Evolutionary conservation across 92 coral and sea anemone species (phyloP).

Genomic region (Epizoanthus fatuus): DNA sequence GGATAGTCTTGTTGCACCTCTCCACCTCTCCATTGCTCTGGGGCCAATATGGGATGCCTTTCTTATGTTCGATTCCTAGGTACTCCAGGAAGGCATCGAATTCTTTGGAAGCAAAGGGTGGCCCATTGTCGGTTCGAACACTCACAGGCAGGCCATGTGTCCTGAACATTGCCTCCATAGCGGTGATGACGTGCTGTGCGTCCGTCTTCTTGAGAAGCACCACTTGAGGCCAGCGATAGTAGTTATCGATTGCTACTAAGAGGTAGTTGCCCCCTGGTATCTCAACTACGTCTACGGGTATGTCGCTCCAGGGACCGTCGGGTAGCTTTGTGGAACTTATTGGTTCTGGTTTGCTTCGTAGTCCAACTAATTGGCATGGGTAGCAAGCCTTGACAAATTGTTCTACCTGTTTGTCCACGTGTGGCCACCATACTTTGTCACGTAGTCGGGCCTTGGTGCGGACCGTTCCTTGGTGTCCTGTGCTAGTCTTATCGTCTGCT

Average conservation of each 20-base stretch:
- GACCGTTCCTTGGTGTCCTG: too few species aligned
- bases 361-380: constrained; percentile 70
- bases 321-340: constrained; percentile 68
- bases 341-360: constrained; percentile 71
- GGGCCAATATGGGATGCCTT: constrained; percentile 73
- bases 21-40: too few species aligned
- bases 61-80: constrained; percentile 67
- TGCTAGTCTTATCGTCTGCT: neutral
- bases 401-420: too few species aligned
- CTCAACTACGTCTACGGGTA: constrained; percentile 51
- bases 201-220: too few species aligned
- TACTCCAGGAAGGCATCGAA: constrained; percentile 72
- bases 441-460: too few species aligned
- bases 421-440: too few species aligned
- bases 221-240: too few species aligned
- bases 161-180: neutral
- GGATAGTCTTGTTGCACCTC: constrained; percentile 63
- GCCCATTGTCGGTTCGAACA: constrained; percentile 65
- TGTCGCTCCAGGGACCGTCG: constrained; percentile 76
- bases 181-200: too few species aligned
- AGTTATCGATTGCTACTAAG: constrained; percentile 65
- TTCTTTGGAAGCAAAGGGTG: constrained; percentile 73
- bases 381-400: constrained; percentile 40
- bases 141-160: constrained; percentile 70
- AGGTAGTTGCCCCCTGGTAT: constrained; percentile 58